Evolutionary conservation across 2,797 vertebrate species (phyloP).

Genomic region (Enteromius viviparus): DNA sequence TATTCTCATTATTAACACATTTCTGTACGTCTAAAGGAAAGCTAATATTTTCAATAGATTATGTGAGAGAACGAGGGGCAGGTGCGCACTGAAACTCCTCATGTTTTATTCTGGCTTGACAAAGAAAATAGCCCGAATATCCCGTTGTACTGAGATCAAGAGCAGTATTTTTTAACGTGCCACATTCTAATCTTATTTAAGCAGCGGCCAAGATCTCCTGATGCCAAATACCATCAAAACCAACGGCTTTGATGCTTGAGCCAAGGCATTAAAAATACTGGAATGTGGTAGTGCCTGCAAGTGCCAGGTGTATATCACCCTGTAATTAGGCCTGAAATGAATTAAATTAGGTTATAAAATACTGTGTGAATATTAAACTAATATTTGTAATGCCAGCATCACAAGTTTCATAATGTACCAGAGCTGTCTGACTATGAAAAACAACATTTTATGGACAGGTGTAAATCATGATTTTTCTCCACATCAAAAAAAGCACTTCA

Average conservation of each 20-base stretch:
- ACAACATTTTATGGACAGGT: constrained; percentile 59
- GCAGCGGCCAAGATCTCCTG: constrained; percentile 71
- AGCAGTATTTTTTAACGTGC: constrained; percentile 68
- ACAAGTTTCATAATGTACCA: constrained; percentile 28
- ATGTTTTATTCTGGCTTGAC: constrained; percentile 58
- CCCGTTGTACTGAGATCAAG: constrained; percentile 72
- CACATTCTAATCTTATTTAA: constrained; percentile 76
- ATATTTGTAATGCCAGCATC: constrained; percentile 59
- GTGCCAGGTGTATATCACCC: constrained; percentile 77
- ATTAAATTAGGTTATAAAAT: constrained; percentile 74
- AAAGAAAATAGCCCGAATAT: constrained; percentile 69
- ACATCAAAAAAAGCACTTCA: constrained; percentile 62
- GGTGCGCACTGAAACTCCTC: constrained; percentile 25
- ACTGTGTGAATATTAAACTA: constrained; percentile 69
- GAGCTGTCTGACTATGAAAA: constrained; percentile 46
- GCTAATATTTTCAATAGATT: neutral
- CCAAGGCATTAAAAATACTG: constrained; percentile 79
- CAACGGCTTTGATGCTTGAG: constrained; percentile 75
- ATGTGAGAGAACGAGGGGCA: constrained; percentile 13
- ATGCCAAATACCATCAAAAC: constrained; percentile 80
- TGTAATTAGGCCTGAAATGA: constrained; percentile 77
- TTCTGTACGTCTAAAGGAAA: constrained; percentile 6
- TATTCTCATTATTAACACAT: constrained; percentile 8
- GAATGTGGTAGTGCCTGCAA: constrained; percentile 74
- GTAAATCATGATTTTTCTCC: constrained; percentile 59